Conservation (phyloP, 2,113 vertebrate genomes). For the Hyperopisus bebe region DNA sequence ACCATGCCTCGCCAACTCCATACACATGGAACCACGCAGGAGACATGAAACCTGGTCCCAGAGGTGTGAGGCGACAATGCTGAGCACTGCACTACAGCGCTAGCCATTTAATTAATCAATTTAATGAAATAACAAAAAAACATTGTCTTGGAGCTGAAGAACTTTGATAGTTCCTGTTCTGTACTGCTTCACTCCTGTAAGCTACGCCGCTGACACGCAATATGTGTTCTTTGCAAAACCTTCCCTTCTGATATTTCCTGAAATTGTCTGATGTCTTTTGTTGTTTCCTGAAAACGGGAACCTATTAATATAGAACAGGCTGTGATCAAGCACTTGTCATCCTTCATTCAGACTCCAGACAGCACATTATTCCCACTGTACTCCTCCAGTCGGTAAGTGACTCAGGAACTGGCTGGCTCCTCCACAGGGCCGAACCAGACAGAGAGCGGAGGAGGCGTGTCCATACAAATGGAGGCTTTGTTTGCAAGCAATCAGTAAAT, state of each 20-base stretch:
- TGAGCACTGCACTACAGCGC: too few species aligned
- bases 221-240: background rate
- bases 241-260: background rate
- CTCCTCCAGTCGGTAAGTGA: background rate
- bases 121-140: background rate
- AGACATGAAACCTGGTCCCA: background rate
- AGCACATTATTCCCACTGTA: background rate
- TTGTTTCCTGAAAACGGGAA: background rate
- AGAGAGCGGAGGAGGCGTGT: background rate
- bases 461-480: background rate
- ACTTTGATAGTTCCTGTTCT: background rate
- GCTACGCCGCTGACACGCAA: background rate
- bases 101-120: background rate
- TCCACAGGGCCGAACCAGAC: background rate
- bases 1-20: too few species aligned
- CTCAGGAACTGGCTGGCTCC: background rate
- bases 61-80: background rate
- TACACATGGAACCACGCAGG: too few species aligned
- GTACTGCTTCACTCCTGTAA: background rate
- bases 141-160: background rate
- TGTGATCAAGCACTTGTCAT: background rate
- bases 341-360: background rate
- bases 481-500: background rate
- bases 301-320: background rate
- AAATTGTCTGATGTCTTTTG: conserved; percentile 3